These are phyloP conservation scores for Oenanthe oenanthe DNA, from an alignment of 2,113 vertebrate genomes.

Conservation along the genomic window DNA sequence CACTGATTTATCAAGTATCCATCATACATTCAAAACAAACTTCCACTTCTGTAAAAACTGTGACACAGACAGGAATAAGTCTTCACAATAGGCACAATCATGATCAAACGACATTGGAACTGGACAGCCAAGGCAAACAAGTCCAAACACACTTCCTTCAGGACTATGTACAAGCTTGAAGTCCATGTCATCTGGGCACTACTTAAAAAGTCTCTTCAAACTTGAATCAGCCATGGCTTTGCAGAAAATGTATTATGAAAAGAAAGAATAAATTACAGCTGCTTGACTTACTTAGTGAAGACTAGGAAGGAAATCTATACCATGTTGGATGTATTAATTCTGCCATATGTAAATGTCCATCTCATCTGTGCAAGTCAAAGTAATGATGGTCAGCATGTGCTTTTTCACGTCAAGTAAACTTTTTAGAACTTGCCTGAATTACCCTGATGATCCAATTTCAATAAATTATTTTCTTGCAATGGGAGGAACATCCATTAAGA, in stretches of 20 bases:
- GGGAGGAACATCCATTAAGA: neutral
- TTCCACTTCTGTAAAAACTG: neutral
- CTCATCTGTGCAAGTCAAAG: neutral
- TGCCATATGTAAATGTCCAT: fast-evolving
- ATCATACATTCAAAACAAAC: neutral
- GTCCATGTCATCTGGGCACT: neutral
- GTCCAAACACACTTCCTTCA: neutral
- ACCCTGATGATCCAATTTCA: neutral
- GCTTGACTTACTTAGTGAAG: neutral
- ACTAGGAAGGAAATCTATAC: neutral
- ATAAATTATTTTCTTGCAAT: neutral
- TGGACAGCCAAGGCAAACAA: neutral
- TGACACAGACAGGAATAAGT: neutral
- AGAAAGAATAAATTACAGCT: neutral
- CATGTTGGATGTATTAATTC: neutral
- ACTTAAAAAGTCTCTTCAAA: neutral
- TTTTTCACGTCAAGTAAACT: fast-evolving
- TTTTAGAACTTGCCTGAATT: neutral
- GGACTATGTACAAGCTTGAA: neutral
- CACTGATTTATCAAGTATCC: neutral
- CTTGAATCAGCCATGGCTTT: neutral
- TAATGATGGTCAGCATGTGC: neutral
- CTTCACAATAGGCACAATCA: neutral
- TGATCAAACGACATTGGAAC: neutral
- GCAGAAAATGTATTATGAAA: neutral